Base-by-base conservation (phyloP, 2,113 vertebrate genomes). In the Sylvia atricapilla region DNA sequence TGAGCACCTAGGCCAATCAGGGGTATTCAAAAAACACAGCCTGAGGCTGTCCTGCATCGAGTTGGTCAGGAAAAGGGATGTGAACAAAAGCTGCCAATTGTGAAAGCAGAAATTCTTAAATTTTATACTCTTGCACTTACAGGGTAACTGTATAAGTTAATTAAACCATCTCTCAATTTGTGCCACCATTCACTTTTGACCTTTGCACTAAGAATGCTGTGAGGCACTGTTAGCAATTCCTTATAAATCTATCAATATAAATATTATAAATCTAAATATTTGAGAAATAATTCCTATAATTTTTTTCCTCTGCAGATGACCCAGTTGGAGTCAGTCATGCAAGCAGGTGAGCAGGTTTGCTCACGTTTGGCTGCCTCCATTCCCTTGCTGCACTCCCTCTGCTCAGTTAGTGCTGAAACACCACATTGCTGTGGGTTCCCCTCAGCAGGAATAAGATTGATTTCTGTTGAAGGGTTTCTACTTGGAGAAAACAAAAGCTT, bases 381-480 rank as follows among this genome's bases (percentile, higher is more conserved):
- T 87, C 53, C 49, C 66, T 56, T 68, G 43, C 49, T 87, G 27
- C 8, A 11, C 35, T 59, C 39, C 58, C 12, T 55, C 55, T 79
- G 31, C 31, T 91, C 64, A 70, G 58, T 15, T 87, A 74, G 76
- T n/a, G n/a, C 37, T 70, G 33, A 12, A 79, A 35, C 74, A 68
- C 12, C n/a, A 46, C 24, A 89, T 55, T 58, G 60, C 24, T 88
- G 31, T 49, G 55, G 56, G 35, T 82, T 95, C 41, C 20, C 90
- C 59, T 91, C 72, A 73, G 76, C 63, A 76, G 41, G 28, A 64
- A 58, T 64, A 69, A 41, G 89, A 96, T 80, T 92, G 92, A 97
- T 96, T 97, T 91, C 94, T 93, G 8, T 66, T 79, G 86, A 94
- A 95, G 60, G 77, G 31, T 96, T 92, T 96, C 59, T 93, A 47